Percentiles rank a stretch among this genome's conserved stretches.
phyloP scores from a whole-genome alignment of 1,140 invertebrate species.

The Rhopalosiphum padi region DNA sequence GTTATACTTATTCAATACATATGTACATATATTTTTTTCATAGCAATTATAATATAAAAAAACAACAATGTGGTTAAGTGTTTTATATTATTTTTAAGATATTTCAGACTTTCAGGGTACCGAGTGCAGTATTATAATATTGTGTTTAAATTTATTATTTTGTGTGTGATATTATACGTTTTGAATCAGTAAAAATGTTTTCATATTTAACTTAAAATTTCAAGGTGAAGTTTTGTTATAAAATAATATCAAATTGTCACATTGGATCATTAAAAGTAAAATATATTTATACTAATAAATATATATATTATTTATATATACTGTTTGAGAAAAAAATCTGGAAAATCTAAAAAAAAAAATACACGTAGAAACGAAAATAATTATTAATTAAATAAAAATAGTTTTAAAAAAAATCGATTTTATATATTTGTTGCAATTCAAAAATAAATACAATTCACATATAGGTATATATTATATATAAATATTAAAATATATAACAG shows the following conservation, averaged over 20 bases:
- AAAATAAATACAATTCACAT: no score
- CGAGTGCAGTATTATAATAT: neutral
- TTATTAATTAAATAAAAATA: no score
- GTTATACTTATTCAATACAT: no score
- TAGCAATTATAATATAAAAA: no score
- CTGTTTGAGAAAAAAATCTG: no score
- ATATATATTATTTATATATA: no score
- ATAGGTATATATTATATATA: no score
- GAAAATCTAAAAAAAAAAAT: no score
- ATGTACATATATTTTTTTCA: no score
- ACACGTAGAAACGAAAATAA: no score
- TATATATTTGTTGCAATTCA: neutral
- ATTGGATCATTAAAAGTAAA: neutral
- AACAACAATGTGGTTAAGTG: neutral
- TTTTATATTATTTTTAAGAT: neutral
- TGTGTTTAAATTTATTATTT: neutral
- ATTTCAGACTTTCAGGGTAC: neutral
- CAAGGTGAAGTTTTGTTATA: neutral
- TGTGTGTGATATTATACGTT: neutral
- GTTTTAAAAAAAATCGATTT: neutral
- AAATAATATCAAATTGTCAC: neutral
- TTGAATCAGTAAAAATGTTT: neutral
- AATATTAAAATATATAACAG: no score
- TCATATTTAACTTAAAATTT: neutral
- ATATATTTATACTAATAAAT: no score